phyloP scores from a whole-genome alignment of 2,888 invertebrate genomes.

The Melitaea athalia region DNA sequence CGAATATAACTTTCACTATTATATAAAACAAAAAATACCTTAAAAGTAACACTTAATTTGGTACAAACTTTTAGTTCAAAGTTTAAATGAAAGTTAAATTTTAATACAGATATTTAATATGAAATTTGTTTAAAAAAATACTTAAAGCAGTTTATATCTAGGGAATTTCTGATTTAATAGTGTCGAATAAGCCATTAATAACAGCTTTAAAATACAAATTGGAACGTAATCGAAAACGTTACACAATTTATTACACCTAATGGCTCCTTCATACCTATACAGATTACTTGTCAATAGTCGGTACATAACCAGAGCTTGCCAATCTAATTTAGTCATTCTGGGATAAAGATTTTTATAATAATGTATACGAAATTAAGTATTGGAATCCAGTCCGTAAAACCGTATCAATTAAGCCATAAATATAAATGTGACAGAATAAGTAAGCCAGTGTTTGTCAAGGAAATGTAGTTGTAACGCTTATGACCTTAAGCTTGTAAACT shows the following conservation, averaged over 20 bases:
- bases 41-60: too few relatives aligned
- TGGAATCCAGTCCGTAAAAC: neutral
- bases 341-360: neutral
- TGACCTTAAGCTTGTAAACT: too few relatives aligned
- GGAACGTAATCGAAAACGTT: neutral
- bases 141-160: neutral
- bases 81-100: too few relatives aligned
- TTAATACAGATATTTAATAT: too few relatives aligned
- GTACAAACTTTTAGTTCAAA: too few relatives aligned
- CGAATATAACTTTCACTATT: too few relatives aligned
- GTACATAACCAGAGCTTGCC: neutral
- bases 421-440: neutral
- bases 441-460: too few relatives aligned
- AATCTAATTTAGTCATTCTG: neutral
- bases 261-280: conserved; percentile 1
- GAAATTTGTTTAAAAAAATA: neutral
- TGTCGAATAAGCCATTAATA: conserved; percentile 4
- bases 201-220: neutral
- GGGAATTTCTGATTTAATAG: neutral
- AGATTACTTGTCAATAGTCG: neutral
- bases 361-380: neutral
- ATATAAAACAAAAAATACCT: too few relatives aligned
- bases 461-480: too few relatives aligned
- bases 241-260: conserved; percentile 9
- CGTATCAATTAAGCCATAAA: neutral